phyloP scores from a whole-genome alignment of 2,888 invertebrate genomes.

The Myathropa florea region DNA sequence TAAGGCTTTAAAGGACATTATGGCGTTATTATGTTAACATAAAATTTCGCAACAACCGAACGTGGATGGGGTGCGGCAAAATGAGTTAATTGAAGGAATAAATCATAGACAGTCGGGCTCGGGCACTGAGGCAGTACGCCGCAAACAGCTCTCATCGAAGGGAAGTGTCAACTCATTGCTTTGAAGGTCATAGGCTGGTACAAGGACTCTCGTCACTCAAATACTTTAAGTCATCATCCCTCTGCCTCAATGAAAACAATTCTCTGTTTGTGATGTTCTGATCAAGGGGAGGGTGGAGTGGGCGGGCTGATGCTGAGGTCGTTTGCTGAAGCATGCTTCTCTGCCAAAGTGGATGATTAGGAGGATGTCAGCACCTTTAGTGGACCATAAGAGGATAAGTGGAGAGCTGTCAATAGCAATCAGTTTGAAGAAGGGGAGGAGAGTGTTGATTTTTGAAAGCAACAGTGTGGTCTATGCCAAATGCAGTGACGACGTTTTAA shows the following conservation, averaged over 20 bases:
- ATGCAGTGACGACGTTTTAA: slow-evolving; percentile 19
- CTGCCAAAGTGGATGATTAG: slow-evolving; percentile 33
- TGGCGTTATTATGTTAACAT: slow-evolving; percentile 6
- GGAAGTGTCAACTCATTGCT: background rate
- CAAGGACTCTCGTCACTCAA: background rate
- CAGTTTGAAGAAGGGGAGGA: slow-evolving; percentile 9
- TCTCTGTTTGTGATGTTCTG: slow-evolving; percentile 54
- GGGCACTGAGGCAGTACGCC: background rate
- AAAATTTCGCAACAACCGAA: background rate
- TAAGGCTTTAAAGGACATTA: slow-evolving; percentile 11
- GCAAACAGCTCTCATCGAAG: background rate
- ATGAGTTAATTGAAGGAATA: slow-evolving; percentile 42
- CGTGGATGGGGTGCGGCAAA: background rate
- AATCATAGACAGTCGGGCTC: background rate
- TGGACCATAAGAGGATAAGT: slow-evolving; percentile 32
- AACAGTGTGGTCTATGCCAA: slow-evolving; percentile 1
- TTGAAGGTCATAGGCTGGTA: background rate
- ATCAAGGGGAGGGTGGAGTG: background rate
- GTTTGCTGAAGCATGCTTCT: slow-evolving; percentile 25
- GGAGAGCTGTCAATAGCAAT: slow-evolving; percentile 56
- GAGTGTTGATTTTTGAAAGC: background rate
- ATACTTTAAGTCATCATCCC: background rate
- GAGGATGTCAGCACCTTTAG: slow-evolving; percentile 5
- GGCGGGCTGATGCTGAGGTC: background rate
- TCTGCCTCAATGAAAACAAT: slow-evolving; percentile 1